phyloP scores from a whole-genome alignment of 2,113 vertebrate genomes.

The Pseudorectes ferrugineus region DNA sequence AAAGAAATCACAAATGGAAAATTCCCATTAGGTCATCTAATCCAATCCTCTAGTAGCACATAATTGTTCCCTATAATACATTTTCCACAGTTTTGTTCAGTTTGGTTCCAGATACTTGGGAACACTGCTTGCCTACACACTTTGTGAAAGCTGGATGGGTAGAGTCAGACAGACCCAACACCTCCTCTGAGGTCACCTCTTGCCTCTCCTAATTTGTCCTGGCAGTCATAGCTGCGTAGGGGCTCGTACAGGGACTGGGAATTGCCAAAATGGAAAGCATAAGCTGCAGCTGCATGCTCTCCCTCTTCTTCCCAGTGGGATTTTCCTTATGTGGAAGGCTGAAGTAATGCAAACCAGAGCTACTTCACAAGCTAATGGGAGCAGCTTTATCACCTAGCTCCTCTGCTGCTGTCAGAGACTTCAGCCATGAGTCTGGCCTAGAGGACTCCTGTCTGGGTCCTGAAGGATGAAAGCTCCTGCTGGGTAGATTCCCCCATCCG shows the following conservation, averaged over 20 bases:
- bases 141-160: background rate
- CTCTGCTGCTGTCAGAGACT: background rate
- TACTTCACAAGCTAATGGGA: background rate
- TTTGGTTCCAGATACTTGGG: background rate
- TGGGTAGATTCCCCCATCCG: background rate
- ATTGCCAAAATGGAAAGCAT: background rate
- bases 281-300: background rate
- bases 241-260: background rate
- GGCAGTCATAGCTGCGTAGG: background rate
- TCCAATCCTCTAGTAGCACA: background rate
- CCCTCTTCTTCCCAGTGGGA: background rate
- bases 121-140: background rate
- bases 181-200: background rate
- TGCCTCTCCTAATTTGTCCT: background rate
- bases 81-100: background rate
- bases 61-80: background rate
- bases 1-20: slow-evolving; percentile 24
- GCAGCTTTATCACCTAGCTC: background rate
- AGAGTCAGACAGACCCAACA: background rate
- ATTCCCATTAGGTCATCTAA: slow-evolving; percentile 26
- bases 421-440: background rate
- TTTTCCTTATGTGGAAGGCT: background rate
- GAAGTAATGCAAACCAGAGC: background rate
- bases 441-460: background rate
- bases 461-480: background rate